A percentile compares a stretch with the other conserved stretches of the same genome.
These are phyloP conservation scores for Galemys pyrenaicus DNA, from an alignment of 2,113 vertebrate genomes.

Conservation along the genomic window DNA sequence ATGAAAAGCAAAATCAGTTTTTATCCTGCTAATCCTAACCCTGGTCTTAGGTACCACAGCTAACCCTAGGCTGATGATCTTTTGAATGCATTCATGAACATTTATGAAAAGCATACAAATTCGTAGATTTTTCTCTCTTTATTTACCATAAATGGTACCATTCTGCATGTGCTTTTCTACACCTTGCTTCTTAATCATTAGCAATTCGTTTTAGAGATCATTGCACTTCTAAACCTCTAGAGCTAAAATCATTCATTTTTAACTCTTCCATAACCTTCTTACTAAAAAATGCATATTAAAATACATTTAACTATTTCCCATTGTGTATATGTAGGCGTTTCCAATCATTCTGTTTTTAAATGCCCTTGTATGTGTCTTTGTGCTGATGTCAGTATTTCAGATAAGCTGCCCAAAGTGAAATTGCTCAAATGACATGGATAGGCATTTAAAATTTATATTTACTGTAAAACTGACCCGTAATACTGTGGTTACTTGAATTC, in stretches of 20 bases:
- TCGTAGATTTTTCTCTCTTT: neutral
- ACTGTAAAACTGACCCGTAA: neutral
- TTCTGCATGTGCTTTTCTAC: neutral
- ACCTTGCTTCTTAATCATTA: constrained; percentile 20
- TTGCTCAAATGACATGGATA: neutral
- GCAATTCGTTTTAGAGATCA: neutral
- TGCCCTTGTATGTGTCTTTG: neutral
- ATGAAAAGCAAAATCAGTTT: neutral
- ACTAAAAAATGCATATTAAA: constrained; percentile 33
- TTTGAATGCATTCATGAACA: neutral
- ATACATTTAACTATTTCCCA: constrained; percentile 26
- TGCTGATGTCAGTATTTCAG: neutral
- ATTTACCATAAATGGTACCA: neutral
- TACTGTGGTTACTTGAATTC: neutral
- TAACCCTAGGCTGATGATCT: neutral
- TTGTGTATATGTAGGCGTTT: neutral
- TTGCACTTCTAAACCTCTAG: neutral
- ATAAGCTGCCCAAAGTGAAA: neutral
- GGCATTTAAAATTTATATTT: neutral
- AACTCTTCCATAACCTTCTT: neutral
- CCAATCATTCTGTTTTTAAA: neutral
- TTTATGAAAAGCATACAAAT: neutral
- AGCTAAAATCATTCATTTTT: neutral
- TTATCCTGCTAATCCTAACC: neutral
- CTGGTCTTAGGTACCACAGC: neutral